A percentile compares a stretch with the other conserved stretches of the same genome.
These are phyloP conservation scores for Goniozus legneri DNA, from an alignment of 1,140 invertebrate species.

Conservation along the genomic window DNA sequence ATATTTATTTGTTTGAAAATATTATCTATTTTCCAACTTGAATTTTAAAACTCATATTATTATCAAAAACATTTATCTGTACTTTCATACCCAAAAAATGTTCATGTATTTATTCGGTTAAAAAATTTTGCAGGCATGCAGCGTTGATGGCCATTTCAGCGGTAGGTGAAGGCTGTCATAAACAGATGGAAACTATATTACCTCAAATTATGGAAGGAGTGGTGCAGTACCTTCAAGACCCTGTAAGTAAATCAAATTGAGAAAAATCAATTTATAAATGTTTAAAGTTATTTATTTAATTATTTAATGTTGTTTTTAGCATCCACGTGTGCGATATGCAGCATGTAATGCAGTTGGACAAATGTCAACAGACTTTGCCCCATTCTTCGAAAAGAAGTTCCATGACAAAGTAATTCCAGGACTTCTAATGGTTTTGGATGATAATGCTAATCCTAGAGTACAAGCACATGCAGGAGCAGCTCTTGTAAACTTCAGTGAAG, in stretches of 20 bases:
- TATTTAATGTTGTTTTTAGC: conserved; percentile 52
- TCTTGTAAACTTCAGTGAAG: conserved; percentile 98
- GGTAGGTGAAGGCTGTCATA: conserved; percentile 96
- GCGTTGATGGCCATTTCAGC: conserved; percentile 98
- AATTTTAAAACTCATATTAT: neutral
- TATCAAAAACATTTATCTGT: neutral
- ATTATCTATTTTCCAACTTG: no score
- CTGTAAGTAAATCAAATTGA: conserved; percentile 56
- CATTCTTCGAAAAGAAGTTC: conserved; percentile 96
- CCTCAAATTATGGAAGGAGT: conserved; percentile 88
- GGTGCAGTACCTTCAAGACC: conserved; percentile 82
- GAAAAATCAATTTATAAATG: conserved; percentile 4
- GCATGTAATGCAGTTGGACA: conserved; percentile 99
- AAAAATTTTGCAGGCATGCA: conserved; percentile 67
- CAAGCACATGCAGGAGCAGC: conserved; percentile 92
- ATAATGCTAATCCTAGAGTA: conserved; percentile 88
- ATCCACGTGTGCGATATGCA: conserved; percentile 92
- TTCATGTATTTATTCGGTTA: no score
- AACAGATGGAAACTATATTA: conserved; percentile 94
- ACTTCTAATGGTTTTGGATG: conserved; percentile 85
- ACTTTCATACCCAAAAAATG: no score
- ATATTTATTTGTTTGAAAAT: neutral
- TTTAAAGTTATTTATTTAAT: neutral
- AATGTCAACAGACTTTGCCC: conserved; percentile 98
- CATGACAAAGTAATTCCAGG: conserved; percentile 91